Base-by-base conservation (phyloP, 2,797 vertebrate species). In the Hydrocynus forskahlii region DNA sequence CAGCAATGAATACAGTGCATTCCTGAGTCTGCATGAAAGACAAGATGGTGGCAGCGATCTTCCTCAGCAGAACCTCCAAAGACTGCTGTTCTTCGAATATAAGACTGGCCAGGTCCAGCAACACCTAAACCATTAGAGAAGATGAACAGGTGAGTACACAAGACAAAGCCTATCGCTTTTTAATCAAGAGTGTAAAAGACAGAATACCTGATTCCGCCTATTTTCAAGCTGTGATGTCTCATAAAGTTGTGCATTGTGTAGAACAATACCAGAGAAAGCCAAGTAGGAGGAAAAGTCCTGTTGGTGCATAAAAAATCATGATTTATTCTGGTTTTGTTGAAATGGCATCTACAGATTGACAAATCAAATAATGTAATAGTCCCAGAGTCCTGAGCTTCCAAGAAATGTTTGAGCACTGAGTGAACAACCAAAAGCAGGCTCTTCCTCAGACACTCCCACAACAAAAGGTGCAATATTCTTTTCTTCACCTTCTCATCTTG, bases 31-130 rank as follows among this genome's bases (percentile, higher is more conserved):
- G 97, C 97, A 99, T 98, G 89, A 99, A 99, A 59, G 97, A 97
- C 87, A 99, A 92, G 87, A 99, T 99, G 19, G 96, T 99, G 78
- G 96, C 97, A 10, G 96, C 95, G 17, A 99, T 98, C 91, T 97
- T 99, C 92, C 95, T 97, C 89, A 99, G 91, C 63, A 99, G 93
- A 21, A 98, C 96, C 89, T 99, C 97, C 89, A 99, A 84, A 57
- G 96, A 97, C 84, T 97, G 97, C 75, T 99, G 98, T 89, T 99
- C 97, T 90, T 99, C 97, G 81, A 99, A 98, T 89, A 99, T 98
- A 83, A 99, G 92, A 87, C 96, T 99, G 82, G 98, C 97, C 89
- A 99, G 92, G 87, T 99, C 96, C 84, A 99, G 89, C 83, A 99
- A 94, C 85, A 99, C 97, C 98, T 99, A 76, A 50, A 81, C 50